Conservation (phyloP, 2,797 vertebrate species). For the Pelochelys cantorii region DNA sequence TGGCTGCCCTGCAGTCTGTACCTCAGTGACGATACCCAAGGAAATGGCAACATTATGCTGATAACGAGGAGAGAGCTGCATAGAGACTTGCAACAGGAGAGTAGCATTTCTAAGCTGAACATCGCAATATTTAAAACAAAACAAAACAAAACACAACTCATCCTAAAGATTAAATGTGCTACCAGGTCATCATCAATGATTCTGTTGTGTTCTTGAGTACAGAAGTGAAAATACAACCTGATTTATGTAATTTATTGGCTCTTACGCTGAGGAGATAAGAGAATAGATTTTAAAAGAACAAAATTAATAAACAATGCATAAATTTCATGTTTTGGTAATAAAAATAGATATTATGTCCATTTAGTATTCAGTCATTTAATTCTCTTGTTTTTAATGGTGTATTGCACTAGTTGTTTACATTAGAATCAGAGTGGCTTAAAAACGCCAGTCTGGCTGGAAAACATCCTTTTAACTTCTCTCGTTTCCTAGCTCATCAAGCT, state of each 20-base stretch:
- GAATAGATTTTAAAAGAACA: slow-evolving; percentile 80
- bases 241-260: slow-evolving; percentile 93
- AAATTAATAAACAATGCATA: slow-evolving; percentile 69
- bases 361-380: slow-evolving; percentile 11
- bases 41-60: accelerated
- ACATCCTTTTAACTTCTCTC: background rate
- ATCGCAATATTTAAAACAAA: slow-evolving; percentile 2
- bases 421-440: background rate
- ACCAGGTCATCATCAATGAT: slow-evolving; percentile 75
- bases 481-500: background rate
- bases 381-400: background rate
- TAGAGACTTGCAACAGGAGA: background rate
- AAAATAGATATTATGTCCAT: slow-evolving; percentile 71
- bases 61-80: background rate
- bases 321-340: slow-evolving; percentile 79
- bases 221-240: slow-evolving; percentile 77
- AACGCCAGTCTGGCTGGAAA: background rate
- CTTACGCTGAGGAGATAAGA: slow-evolving; percentile 88
- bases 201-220: slow-evolving; percentile 69
- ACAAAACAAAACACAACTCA: background rate
- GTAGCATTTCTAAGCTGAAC: slow-evolving; percentile 22
- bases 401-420: background rate
- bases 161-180: slow-evolving; percentile 76
- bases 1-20: background rate
- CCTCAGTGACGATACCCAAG: background rate